These are phyloP conservation scores for Apoda limacodes DNA, from an alignment of 2,888 invertebrate genomes.

Conservation along the genomic window DNA sequence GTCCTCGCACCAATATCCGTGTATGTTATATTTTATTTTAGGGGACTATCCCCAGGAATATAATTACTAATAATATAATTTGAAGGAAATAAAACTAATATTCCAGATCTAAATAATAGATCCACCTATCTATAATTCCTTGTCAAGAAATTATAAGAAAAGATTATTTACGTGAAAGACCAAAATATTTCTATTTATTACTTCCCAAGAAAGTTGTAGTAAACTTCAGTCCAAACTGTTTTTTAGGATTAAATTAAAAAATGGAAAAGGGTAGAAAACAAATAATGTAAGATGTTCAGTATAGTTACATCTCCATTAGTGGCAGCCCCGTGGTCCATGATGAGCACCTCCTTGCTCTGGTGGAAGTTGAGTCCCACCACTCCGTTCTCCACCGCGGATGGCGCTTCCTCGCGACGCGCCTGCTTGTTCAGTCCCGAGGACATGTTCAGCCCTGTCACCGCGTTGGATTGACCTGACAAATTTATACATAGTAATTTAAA, in stretches of 20 bases:
- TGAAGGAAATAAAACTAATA: too few relatives aligned
- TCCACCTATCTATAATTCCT: too few relatives aligned
- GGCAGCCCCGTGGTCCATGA: slow-evolving; percentile 78
- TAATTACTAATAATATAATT: too few relatives aligned
- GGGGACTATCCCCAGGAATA: too few relatives aligned
- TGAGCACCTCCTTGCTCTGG: slow-evolving; percentile 90
- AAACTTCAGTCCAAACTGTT: background rate
- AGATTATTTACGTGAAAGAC: too few relatives aligned
- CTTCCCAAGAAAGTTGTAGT: background rate
- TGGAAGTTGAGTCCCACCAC: slow-evolving; percentile 91
- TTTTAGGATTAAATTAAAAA: background rate
- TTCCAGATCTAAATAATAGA: too few relatives aligned
- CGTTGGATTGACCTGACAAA: slow-evolving; percentile 71
- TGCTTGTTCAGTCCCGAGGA: slow-evolving; percentile 86
- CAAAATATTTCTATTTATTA: too few relatives aligned
- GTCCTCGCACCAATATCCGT: too few relatives aligned
- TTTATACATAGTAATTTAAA: too few relatives aligned
- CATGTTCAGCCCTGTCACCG: slow-evolving; percentile 72
- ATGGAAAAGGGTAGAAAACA: background rate
- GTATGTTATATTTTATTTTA: too few relatives aligned
- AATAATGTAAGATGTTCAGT: too few relatives aligned
- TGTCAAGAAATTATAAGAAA: too few relatives aligned
- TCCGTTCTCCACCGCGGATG: slow-evolving; percentile 87
- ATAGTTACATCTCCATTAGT: slow-evolving; percentile 53
- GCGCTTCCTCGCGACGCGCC: slow-evolving; percentile 84